These are phyloP conservation scores for Exephanes ischioxanthus DNA, from an alignment of 2,888 invertebrate species.

Conservation along the genomic window DNA sequence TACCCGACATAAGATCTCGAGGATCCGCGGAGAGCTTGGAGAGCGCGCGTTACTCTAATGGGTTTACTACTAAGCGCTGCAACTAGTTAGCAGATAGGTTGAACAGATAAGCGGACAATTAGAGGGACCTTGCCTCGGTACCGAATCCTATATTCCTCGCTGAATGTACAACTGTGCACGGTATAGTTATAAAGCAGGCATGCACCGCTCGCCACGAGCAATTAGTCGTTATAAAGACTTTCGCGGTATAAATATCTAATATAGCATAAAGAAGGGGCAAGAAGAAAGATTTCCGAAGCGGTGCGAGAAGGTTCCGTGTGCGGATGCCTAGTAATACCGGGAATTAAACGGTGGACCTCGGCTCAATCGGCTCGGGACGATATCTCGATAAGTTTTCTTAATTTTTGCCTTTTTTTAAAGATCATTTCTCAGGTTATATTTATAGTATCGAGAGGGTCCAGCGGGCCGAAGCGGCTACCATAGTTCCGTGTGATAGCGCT, in stretches of 20 bases:
- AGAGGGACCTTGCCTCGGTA: conserved; percentile 54
- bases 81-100: conserved; percentile 57
- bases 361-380: conserved; percentile 30
- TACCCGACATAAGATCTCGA: conserved; percentile 40
- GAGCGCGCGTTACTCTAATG: conserved; percentile 61
- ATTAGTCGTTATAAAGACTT: conserved; percentile 58
- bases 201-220: conserved; percentile 27
- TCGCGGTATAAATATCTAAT: conserved; percentile 36
- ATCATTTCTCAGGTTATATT: background rate
- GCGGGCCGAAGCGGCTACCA: conserved; percentile 13
- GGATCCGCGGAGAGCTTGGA: conserved; percentile 52
- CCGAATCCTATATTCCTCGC: conserved; percentile 19
- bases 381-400: conserved; percentile 27
- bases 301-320: conserved; percentile 12
- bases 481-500: conserved; percentile 32
- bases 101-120: conserved; percentile 66
- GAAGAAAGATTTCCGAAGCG: conserved; percentile 33
- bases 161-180: conserved; percentile 3
- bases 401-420: background rate
- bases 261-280: conserved; percentile 3
- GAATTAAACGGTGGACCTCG: conserved; percentile 50
- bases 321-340: conserved; percentile 29
- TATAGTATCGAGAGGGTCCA: conserved; percentile 11
- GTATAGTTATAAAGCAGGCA: background rate
- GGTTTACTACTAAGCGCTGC: conserved; percentile 55